phyloP scores from a whole-genome alignment of 2,888 invertebrate species.

The Falcaria lacertinaria region DNA sequence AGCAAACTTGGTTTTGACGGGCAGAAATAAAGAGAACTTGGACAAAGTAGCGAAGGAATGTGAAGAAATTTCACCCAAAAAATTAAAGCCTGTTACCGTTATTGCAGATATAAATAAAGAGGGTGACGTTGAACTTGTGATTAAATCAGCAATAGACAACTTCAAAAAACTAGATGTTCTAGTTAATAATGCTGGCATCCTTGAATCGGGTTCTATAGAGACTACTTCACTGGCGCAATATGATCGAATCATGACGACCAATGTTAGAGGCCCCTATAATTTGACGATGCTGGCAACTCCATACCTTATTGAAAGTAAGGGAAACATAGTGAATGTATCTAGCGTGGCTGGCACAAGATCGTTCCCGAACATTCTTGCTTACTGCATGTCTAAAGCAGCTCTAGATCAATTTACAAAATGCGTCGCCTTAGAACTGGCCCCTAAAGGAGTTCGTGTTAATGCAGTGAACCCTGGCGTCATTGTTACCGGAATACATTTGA shows the following conservation, averaged over 20 bases:
- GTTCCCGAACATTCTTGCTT: constrained; percentile 89
- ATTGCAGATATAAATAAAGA: constrained; percentile 82
- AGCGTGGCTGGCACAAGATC: constrained; percentile 91
- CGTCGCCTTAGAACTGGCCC: constrained; percentile 87
- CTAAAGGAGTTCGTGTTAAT: constrained; percentile 89
- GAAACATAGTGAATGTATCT: constrained; percentile 93
- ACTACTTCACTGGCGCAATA: constrained; percentile 87
- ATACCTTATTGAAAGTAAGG: constrained; percentile 85
- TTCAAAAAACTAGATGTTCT: constrained; percentile 85
- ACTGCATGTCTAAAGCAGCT: constrained; percentile 92
- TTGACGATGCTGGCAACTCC: constrained; percentile 90
- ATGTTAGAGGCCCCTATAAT: constrained; percentile 85
- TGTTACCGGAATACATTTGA: constrained; percentile 82
- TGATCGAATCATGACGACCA: constrained; percentile 89
- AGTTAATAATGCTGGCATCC: constrained; percentile 90
- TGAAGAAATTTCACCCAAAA: constrained; percentile 35
- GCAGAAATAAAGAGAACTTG: constrained; percentile 83
- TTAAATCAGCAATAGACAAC: constrained; percentile 82
- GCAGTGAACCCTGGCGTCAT: constrained; percentile 94
- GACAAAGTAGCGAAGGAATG: constrained; percentile 79
- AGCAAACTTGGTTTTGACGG: constrained; percentile 80
- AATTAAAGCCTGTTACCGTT: constrained; percentile 66
- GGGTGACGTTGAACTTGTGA: constrained; percentile 79
- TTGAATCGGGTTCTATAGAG: constrained; percentile 87
- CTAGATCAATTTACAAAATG: constrained; percentile 94